These are phyloP conservation scores for Sycophila texana DNA, from an alignment of 2,888 invertebrate species.

Conservation along the genomic window DNA sequence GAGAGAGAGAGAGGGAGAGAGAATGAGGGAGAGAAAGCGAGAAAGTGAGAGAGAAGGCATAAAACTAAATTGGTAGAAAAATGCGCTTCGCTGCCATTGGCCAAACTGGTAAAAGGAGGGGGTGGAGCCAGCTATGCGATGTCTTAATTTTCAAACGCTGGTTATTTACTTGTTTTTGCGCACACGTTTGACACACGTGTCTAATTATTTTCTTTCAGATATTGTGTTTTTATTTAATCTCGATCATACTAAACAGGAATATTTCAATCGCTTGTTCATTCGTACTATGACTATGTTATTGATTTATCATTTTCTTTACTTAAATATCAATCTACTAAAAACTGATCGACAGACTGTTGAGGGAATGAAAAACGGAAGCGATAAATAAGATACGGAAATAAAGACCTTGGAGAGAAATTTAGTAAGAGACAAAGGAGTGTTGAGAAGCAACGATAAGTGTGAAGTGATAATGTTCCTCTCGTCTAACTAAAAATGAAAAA, in stretches of 20 bases:
- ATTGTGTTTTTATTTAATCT: slow-evolving; percentile 26
- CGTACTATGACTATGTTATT: slow-evolving; percentile 14
- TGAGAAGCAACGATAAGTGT: slow-evolving; percentile 18
- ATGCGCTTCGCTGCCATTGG: slow-evolving; percentile 74
- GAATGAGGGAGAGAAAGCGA: slow-evolving; percentile 18
- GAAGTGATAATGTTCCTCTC: slow-evolving; percentile 35
- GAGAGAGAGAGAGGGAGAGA: slow-evolving; percentile 7
- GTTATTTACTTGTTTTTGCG: slow-evolving; percentile 59
- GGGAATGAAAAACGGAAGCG: slow-evolving; percentile 8
- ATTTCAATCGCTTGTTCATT: slow-evolving; percentile 44
- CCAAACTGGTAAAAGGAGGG: slow-evolving; percentile 73
- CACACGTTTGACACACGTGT: slow-evolving; percentile 26
- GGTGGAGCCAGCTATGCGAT: slow-evolving; percentile 75
- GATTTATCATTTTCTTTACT: slow-evolving; percentile 22
- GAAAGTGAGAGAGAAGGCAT: slow-evolving; percentile 26
- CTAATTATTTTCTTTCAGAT: not conserved
- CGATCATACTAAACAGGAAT: slow-evolving; percentile 10
- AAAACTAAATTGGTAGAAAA: slow-evolving; percentile 54
- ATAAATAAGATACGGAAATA: slow-evolving; percentile 17
- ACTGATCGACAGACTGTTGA: slow-evolving; percentile 30
- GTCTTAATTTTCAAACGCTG: slow-evolving; percentile 71
- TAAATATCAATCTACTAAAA: slow-evolving; percentile 10
- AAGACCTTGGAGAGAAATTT: slow-evolving; percentile 32
- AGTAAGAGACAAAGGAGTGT: slow-evolving; percentile 32
- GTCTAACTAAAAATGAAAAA: slow-evolving; percentile 37